Evolutionary conservation across 2,888 invertebrate species (phyloP).

Genomic region (Hololepta plana): DNA sequence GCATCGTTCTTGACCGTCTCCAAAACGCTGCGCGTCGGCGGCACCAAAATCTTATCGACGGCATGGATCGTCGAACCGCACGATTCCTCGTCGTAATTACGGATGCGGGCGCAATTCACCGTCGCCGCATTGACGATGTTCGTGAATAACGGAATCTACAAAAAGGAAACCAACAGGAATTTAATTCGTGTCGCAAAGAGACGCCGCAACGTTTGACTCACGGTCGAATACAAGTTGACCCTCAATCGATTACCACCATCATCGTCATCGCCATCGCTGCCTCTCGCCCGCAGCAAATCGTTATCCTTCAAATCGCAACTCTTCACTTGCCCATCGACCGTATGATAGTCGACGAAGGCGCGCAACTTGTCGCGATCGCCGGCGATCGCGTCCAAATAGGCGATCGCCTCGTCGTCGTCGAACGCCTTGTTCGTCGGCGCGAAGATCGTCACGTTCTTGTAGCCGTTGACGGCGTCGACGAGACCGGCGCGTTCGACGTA

Average conservation of each 20-base stretch:
- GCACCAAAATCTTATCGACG: conserved; percentile 37
- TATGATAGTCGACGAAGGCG: conserved; percentile 44
- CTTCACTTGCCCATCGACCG: conserved; percentile 34
- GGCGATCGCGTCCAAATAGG: conserved; percentile 22
- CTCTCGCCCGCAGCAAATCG: conserved; percentile 29
- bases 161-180: conserved; percentile 8
- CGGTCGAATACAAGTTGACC: conserved; percentile 40
- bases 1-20: conserved; percentile 28
- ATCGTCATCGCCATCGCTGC: conserved; percentile 22
- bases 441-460: conserved; percentile 41
- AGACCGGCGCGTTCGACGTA: conserved; percentile 36
- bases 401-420: conserved; percentile 25
- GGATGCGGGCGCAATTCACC: conserved; percentile 46
- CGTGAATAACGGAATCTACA: conserved; percentile 33
- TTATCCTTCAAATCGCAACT: conserved; percentile 37
- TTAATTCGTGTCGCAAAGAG: conserved; percentile 5
- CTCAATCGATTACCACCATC: too few relatives aligned
- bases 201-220: conserved; percentile 18
- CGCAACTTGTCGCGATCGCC: conserved; percentile 29
- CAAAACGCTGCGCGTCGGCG: conserved; percentile 30
- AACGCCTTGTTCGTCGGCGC: conserved; percentile 47
- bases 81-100: conserved; percentile 40
- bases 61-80: conserved; percentile 51
- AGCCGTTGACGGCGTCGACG: conserved; percentile 34
- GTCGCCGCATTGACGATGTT: conserved; percentile 40